Base-by-base conservation (phyloP, 1,140 invertebrate species). In the Chionoecetes opilio region DNA sequence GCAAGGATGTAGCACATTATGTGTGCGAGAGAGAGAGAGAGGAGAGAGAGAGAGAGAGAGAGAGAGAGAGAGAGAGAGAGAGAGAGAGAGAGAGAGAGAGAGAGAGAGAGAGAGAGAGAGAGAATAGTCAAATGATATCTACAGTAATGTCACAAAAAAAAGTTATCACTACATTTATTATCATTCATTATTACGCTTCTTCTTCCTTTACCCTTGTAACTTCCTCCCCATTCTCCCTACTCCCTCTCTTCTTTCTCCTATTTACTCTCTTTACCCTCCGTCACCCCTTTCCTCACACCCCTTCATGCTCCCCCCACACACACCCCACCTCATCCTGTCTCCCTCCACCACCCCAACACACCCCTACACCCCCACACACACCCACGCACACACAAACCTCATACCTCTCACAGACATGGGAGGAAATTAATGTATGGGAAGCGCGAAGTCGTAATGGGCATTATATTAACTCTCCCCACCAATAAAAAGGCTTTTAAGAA, bases 51-150 rank as follows among this genome's bases (percentile, higher is more conserved):
- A 63, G 53, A 63, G 53, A 63, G 53, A 63, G 53, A 63, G 53
- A 63, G 53, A 63, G 53, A 63, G 53, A 63, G 53, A 63, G 53
- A 63, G 53, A 63, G 63, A 75, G 63, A 75, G 63, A 75, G 63
- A 75, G 63, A 75, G 63, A 75, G 63, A 75, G 63, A 75, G 63
- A 75, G 63, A 75, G 63, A 75, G 63, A 75, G 63, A 75, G 63
- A 75, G 63, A 75, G 63, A 75, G 63, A 75, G 63, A 75, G 63
- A 75, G 63, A 75, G 63, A 75, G 63, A 75, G 63, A 75, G 63
- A 75, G 63, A 75, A 75, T 17, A 75, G 11, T n/a, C 21, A 21
- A 6, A 75, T 75, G n/a, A 75, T n/a, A 75, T 6, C 46, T n/a
- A 5, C 41, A 46, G 41, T 14, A 46, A 46, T n/a, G 41, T 46